Base-by-base conservation (phyloP, 2,888 invertebrate genomes). In the Dasypogon diadema region DNA sequence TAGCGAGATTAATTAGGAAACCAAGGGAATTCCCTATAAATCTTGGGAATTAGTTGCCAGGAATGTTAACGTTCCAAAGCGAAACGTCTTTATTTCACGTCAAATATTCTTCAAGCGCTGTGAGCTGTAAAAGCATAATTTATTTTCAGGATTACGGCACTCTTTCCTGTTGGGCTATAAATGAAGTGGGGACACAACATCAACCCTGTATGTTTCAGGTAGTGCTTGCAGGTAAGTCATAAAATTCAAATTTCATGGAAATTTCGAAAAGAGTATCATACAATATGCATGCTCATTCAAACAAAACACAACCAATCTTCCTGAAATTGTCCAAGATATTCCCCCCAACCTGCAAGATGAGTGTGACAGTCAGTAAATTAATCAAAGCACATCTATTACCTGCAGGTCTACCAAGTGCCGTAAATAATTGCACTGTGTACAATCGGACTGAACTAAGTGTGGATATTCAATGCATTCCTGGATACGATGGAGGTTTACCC, bases 401-500 rank as follows among this genome's bases (percentile, higher is more conserved):
- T 58, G 76, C 87, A 94, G 95, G 94, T 77, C 91, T 93, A 84
- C 96, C 96, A 46, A 94, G 93, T 84, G 90, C 93, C 73, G 94
- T 95, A 65, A 91, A 92, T 78, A 96, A 96, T 87, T 96, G 96
- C 87, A 90, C 92, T 73, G 88, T 95, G 80, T 92, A 92, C 85
- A 96, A 96, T 87, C 93, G 93, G 85, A 95, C 95, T 14, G 91
- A 92, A 82, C 93, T 92, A 81, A 92, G 93, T 77, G 93, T 93
- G 80, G 92, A 92, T 85, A 93, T 95, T 80, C 91, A 91, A 82
- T 96, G 96, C 85, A 89, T 92, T 82, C 88, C 94, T 22, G 94
- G 94, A 80, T 95, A 95, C 87, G 95, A 96, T 87, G 96, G 96
- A 77, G 96, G 96, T 79, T 90, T 96, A 82, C 94, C 95, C 77